These are phyloP conservation scores for Brachyrhaphis roseni DNA, from an alignment of 2,797 vertebrate species.

Conservation along the genomic window DNA sequence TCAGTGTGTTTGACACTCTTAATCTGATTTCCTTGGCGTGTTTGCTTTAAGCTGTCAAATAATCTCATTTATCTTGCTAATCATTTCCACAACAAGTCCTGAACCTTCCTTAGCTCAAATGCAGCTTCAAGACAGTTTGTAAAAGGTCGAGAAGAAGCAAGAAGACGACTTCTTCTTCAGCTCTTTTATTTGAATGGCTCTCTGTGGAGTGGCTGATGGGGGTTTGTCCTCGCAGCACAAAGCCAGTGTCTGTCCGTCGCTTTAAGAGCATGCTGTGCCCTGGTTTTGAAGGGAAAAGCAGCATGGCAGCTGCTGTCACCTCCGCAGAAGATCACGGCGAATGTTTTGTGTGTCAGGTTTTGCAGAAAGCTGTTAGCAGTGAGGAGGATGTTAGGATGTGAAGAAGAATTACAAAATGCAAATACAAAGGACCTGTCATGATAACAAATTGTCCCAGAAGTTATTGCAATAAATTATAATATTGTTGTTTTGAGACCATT, in stretches of 20 bases:
- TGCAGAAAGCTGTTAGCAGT: constrained; percentile 9
- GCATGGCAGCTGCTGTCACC: constrained; percentile 56
- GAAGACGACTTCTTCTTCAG: neutral
- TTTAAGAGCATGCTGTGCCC: constrained; percentile 40
- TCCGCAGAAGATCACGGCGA: constrained; percentile 37
- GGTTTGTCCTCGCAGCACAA: constrained; percentile 52
- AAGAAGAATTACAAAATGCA: constrained; percentile 12
- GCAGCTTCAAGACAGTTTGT: constrained; percentile 24
- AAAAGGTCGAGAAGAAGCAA: constrained; percentile 1
- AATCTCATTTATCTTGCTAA: constrained; percentile 43
- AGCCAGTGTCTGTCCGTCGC: constrained; percentile 37
- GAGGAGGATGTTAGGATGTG: neutral
- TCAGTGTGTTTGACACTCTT: constrained; percentile 46
- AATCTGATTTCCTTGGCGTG: constrained; percentile 62
- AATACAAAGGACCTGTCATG: no score
- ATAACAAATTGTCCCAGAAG: no score
- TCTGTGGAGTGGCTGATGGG: constrained; percentile 20
- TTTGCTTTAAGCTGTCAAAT: constrained; percentile 51
- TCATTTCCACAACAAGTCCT: constrained; percentile 21
- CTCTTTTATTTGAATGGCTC: neutral
- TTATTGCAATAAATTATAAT: no score
- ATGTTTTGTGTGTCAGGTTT: constrained; percentile 50
- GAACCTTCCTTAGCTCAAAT: constrained; percentile 7
- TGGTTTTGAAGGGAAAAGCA: constrained; percentile 42
- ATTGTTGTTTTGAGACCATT: no score